Evolutionary conservation across 1,140 invertebrate species (phyloP), one percentile per base, ranked within the genome.

Genomic region (Temnothorax longispinosus): DNA sequence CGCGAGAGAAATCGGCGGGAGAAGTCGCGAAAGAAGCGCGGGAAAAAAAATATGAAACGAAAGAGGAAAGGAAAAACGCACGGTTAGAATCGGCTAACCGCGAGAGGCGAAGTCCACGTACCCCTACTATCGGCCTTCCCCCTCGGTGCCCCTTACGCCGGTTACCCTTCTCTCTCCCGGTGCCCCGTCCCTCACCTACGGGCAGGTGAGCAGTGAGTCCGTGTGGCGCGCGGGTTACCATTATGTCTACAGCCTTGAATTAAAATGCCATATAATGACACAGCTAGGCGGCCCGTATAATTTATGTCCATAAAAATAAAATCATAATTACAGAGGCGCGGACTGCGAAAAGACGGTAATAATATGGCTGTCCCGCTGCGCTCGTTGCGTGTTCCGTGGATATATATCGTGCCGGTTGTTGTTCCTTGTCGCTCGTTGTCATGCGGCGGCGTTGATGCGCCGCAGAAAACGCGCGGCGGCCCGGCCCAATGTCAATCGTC

Each of bases 241-340:
- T 95, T 94, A 94, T 94, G 94, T 94, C 93, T 92, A 93, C 92
- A 94, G 92, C 94, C 94, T 95, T 94, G 94, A 94, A 95, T 95
- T 95, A 95, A 94, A 95, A 94, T 95, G 94, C 94, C 94, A 93
- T 94, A 94, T 95, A 95, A 94, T 95, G 94, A 95, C 94, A 94
- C 93, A 93, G 93, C 93, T 92, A 93, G 90, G 85, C 92, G 89
- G 91, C 87, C 90, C 92, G 92, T 94, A 89, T 95, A 95, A 94
- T 95, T 95, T 95, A 94, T 94, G 94, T 94, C 94, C 94, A 95
- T 95, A 95, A 95, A 95, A 95, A 94, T 95, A 95, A 95, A 95
- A 94, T 94, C 94, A 95, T 95, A 95, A 95, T 95, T 94, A 94
- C 93, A 94, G 93, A 94, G 94, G 93, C 90, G 91, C 89, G 90